Percentiles rank a stretch among this genome's conserved stretches.
Evolutionary conservation across 2,888 invertebrate genomes (phyloP).

Genomic region (Trissolcus brochymenae): DNA sequence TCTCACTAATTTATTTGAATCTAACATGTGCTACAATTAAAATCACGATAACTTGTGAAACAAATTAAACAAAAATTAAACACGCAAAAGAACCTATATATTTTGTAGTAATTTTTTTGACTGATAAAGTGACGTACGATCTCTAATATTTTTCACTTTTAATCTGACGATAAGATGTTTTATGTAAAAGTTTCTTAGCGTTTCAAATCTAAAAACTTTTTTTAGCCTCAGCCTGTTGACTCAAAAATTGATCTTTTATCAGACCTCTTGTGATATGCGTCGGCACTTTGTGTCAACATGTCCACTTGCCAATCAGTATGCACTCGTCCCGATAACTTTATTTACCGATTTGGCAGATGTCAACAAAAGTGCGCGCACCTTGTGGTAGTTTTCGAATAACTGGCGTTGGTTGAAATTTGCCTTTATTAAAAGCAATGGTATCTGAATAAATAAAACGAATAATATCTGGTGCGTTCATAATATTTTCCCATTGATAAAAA

Average conservation of each 20-base stretch:
- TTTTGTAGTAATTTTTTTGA: too few species aligned
- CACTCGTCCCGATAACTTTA: neutral
- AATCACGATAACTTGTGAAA: too few species aligned
- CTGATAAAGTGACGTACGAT: too few species aligned
- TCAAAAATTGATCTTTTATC: too few species aligned
- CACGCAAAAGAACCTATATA: too few species aligned
- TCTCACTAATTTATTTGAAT: slow-evolving; percentile 2
- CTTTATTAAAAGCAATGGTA: neutral
- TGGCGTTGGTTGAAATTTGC: neutral
- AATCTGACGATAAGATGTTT: too few species aligned
- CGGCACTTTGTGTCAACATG: neutral
- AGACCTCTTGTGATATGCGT: too few species aligned
- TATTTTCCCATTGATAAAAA: neutral
- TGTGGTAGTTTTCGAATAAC: neutral
- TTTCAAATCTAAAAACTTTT: too few species aligned
- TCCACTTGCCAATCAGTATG: neutral
- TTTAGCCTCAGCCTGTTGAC: too few species aligned
- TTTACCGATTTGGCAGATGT: slow-evolving; percentile 1
- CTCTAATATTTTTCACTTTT: too few species aligned
- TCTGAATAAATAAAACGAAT: neutral
- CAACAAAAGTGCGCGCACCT: neutral
- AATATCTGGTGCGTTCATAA: neutral
- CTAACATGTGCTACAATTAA: neutral
- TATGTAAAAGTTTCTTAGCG: too few species aligned
- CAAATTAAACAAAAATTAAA: too few species aligned